Evolutionary conservation across 2,888 invertebrate species (phyloP), one percentile per base, ranked within the genome.

Genomic region (Clostera curtula): DNA sequence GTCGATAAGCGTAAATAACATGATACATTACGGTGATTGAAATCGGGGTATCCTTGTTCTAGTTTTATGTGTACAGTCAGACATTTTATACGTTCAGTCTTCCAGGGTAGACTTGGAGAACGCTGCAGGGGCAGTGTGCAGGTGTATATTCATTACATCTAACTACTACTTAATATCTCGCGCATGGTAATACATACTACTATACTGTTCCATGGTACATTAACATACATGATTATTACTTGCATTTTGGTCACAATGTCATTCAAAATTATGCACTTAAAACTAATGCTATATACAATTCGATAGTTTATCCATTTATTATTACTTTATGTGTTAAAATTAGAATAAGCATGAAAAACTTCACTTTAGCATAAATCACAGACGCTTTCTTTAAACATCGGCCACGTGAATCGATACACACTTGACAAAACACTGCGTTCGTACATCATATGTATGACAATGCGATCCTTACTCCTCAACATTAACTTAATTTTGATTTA

Each of bases 321-420:
- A 46, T 43, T 49, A 25, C 38, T 38, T 61, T 65, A 64, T 64
- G 64, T 50, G 50, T 58, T 63, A 70, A 70, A 31, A 70, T 66
- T 70, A 77, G 62, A 65, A 75, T 9, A 80, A 77, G 80, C 77
- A 73, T 66, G 75, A 71, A 72, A 69, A 57, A 63, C 61, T 73
- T 56, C 36, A 56, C 45, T 62, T 70, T 72, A 80, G 76, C 68
- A 73, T 80, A 80, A 79, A 82, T 82, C 82, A 82, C 82, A 82
- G 82, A 79, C 77, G 71, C 70, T 73, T 74, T 65, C 64, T 67
- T 67, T 42, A 37, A 34, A 59, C 65, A 66, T 62, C 72, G 64
- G 72, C 60, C 72, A 61, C 60, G 59, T 51, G 52, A 53, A 56
- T 45, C 58, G 25, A 40, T 25, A 24, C 34, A 43, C 33, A 49